Evolutionary conservation across 2,113 vertebrate genomes (phyloP).

Genomic region (Entomyzon cyanotis): DNA sequence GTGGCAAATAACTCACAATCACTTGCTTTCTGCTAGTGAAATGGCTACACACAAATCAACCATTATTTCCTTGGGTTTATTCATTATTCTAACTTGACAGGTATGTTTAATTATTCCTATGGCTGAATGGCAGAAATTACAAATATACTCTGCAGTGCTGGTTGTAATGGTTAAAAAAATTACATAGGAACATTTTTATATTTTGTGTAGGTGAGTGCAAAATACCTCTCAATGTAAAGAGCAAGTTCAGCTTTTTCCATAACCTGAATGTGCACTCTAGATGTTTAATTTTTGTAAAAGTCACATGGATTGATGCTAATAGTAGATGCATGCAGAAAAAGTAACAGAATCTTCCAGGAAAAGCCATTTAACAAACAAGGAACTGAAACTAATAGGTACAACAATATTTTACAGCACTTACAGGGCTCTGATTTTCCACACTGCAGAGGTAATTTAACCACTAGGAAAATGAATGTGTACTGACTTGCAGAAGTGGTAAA

Average conservation of each 20-base stretch:
- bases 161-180: background rate
- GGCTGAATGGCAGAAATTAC: background rate
- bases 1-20: conserved; percentile 2
- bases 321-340: background rate
- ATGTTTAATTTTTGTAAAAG: conserved; percentile 30
- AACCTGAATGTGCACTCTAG: background rate
- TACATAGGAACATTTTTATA: background rate
- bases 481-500: background rate
- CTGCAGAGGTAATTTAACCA: background rate
- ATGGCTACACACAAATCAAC: conserved; percentile 14
- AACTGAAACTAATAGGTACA: background rate
- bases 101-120: conserved; percentile 10
- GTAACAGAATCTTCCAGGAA: background rate
- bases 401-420: background rate
- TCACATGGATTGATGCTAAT: conserved; percentile 7
- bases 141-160: background rate
- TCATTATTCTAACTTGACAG: conserved; percentile 26
- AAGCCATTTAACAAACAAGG: conserved; percentile 31
- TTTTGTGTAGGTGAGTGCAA: conserved; percentile 1
- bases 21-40: conserved; percentile 4
- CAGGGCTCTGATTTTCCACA: background rate
- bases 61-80: background rate
- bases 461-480: background rate
- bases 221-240: background rate
- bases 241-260: conserved; percentile 48